A percentile compares a stretch with the other conserved stretches of the same genome.
Evolutionary conservation across 2,888 invertebrate species (phyloP).

Genomic region (Luperina testacea): DNA sequence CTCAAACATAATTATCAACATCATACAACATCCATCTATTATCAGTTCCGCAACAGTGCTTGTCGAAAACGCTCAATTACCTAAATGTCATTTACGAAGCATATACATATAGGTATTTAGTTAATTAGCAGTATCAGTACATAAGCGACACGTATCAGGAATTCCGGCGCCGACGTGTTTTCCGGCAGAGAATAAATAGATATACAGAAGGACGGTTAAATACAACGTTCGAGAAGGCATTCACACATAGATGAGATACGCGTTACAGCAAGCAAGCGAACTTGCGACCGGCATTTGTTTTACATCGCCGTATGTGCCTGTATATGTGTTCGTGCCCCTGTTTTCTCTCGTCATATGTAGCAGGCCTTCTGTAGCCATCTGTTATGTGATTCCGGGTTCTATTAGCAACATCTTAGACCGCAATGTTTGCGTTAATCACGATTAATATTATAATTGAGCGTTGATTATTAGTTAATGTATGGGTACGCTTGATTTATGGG

Average conservation of each 20-base stretch:
- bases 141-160: constrained; percentile 67
- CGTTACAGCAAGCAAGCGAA: not conserved
- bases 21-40: constrained; percentile 43
- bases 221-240: not conserved
- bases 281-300: not conserved
- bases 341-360: not conserved
- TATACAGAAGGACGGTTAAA: not conserved
- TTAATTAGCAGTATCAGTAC: constrained; percentile 59
- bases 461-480: constrained; percentile 70
- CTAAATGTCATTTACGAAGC: constrained; percentile 54
- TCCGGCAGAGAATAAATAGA: constrained; percentile 44
- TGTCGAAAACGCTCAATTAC: constrained; percentile 60
- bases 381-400: constrained; percentile 70
- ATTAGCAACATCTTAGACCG: constrained; percentile 75
- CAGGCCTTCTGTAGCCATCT: constrained; percentile 10
- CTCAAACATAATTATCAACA: not conserved
- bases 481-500: constrained; percentile 41
- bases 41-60: constrained; percentile 47
- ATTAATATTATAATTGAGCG: constrained; percentile 74
- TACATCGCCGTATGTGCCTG: not conserved
- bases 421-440: constrained; percentile 63
- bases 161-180: constrained; percentile 77
- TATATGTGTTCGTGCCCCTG: not conserved
- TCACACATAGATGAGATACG: not conserved
- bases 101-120: constrained; percentile 56